phyloP scores from a whole-genome alignment of 2,113 vertebrate species.

The Hippocampus abdominalis region DNA sequence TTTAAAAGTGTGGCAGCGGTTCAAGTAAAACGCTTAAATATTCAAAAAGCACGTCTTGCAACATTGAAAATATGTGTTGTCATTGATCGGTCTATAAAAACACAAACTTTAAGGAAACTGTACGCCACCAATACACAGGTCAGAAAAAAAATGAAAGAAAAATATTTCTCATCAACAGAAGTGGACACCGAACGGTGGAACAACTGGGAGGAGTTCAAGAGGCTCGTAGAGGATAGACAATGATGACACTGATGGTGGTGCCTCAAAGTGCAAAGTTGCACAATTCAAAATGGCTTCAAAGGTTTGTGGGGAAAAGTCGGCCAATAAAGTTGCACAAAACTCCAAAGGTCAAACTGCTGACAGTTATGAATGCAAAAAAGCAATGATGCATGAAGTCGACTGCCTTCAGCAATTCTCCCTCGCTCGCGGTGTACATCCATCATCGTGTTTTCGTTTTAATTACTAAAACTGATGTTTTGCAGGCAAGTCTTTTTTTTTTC shows the following conservation, averaged over 20 bases:
- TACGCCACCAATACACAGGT: not conserved
- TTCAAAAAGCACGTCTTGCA: not conserved
- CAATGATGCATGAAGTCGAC: not conserved
- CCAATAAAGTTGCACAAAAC: not conserved
- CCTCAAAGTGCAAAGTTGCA: not conserved
- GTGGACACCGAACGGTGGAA: too few relatives aligned
- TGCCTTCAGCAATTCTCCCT: not conserved
- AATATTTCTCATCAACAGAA: not conserved
- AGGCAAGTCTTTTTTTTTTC: not conserved
- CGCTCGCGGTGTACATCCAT: not conserved
- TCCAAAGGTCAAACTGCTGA: not conserved
- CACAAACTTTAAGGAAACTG: not conserved
- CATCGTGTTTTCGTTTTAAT: not conserved
- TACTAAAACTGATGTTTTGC: not conserved
- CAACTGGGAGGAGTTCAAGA: too few relatives aligned
- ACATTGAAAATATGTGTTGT: not conserved
- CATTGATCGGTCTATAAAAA: not conserved
- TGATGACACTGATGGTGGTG: too few relatives aligned
- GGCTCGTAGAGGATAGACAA: not conserved
- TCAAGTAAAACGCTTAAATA: slow-evolving; percentile 7
- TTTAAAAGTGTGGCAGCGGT: slow-evolving; percentile 14
- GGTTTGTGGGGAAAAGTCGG: not conserved
- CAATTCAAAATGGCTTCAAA: not conserved
- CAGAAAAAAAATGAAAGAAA: not conserved
- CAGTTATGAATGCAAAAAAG: not conserved